Evolutionary conservation across 2,888 invertebrate genomes (phyloP).

Genomic region (Leptopilina syphax): DNA sequence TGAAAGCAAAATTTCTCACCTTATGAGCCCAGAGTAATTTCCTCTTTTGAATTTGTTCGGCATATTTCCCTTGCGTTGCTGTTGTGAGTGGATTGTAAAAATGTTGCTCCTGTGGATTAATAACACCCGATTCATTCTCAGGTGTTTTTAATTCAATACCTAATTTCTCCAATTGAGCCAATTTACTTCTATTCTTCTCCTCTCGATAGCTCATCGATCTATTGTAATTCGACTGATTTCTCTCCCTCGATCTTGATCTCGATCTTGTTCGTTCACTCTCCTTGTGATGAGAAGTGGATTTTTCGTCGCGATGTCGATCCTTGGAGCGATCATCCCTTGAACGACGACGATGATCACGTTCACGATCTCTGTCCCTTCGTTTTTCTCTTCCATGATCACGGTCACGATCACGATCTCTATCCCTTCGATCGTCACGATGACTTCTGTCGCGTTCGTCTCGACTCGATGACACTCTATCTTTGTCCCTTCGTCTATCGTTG

Average conservation of each 20-base stretch:
- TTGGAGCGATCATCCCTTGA: conserved; percentile 70
- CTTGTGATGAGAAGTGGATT: conserved; percentile 67
- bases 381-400: conserved; percentile 58
- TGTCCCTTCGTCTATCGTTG: conserved; percentile 67
- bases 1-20: conserved; percentile 68
- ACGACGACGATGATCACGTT: conserved; percentile 68
- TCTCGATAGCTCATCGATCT: conserved; percentile 71
- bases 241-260: conserved; percentile 71
- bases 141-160: conserved; percentile 75
- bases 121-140: conserved; percentile 61
- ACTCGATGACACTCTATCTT: conserved; percentile 58
- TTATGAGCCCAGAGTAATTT: conserved; percentile 94
- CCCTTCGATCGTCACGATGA: conserved; percentile 69
- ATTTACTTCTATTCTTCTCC: conserved; percentile 76
- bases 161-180: conserved; percentile 77
- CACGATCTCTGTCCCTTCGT: conserved; percentile 61
- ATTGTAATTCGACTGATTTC: conserved; percentile 61
- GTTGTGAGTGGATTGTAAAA: conserved; percentile 87
- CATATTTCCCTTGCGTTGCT: conserved; percentile 87
- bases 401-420: conserved; percentile 66
- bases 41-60: conserved; percentile 90
- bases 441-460: conserved; percentile 66
- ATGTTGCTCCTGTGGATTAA: conserved; percentile 77
- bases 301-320: conserved; percentile 72
- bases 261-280: conserved; percentile 73